A percentile compares a stretch with the other conserved stretches of the same genome.
These are phyloP conservation scores for Plagodis pulveraria DNA, from an alignment of 2,888 invertebrate species.

Conservation along the genomic window DNA sequence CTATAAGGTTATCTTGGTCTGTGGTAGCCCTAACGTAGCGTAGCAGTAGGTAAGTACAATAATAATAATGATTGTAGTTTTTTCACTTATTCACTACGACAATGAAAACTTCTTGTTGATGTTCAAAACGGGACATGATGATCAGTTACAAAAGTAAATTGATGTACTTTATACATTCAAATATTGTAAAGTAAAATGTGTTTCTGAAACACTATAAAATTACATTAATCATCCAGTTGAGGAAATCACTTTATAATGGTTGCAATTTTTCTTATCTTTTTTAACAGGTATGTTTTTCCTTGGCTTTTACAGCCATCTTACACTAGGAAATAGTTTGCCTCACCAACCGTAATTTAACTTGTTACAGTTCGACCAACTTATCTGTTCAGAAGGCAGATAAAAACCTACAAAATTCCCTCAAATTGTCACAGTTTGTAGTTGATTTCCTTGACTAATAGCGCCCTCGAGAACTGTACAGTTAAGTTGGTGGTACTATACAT, in stretches of 20 bases:
- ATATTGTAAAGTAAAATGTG: slow-evolving; percentile 19
- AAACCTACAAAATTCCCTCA: no score
- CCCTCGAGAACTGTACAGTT: no score
- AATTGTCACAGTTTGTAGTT: no score
- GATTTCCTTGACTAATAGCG: no score
- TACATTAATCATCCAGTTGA: slow-evolving; percentile 17
- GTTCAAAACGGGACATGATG: slow-evolving; percentile 19
- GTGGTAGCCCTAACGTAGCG: no score
- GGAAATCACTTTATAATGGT: slow-evolving; percentile 25
- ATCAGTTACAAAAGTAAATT: slow-evolving; percentile 12
- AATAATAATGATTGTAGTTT: slow-evolving; percentile 7
- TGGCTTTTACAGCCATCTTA: slow-evolving; percentile 5
- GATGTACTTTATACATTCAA: slow-evolving; percentile 14
- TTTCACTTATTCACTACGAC: slow-evolving; percentile 5
- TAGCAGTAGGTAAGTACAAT: no score
- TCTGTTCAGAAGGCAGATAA: no score
- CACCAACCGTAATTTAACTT: no score
- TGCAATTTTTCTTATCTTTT: slow-evolving; percentile 9
- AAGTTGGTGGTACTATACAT: no score
- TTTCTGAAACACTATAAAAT: slow-evolving; percentile 15
- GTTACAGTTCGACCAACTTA: no score
- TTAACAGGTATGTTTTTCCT: slow-evolving; percentile 1
- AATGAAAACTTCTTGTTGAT: slow-evolving; percentile 9
- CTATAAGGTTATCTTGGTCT: no score
- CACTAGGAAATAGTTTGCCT: no score